Percentiles rank a stretch among this genome's conserved stretches.
These are phyloP conservation scores for Lasioglossum albipes DNA, from an alignment of 1,140 invertebrate genomes.

Conservation along the genomic window DNA sequence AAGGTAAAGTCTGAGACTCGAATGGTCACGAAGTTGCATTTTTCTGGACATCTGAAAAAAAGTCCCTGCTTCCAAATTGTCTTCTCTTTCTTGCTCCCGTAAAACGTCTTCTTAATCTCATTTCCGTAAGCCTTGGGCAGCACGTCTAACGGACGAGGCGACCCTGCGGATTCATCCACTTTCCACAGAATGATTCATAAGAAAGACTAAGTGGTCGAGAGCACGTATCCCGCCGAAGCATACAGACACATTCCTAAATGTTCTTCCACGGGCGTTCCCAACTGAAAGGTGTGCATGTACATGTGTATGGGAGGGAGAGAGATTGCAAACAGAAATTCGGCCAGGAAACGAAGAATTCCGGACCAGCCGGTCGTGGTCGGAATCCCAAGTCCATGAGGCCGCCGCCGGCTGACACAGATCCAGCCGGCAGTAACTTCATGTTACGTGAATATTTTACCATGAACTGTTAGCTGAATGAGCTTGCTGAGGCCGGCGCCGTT, in stretches of 20 bases:
- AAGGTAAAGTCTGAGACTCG: too few relatives aligned
- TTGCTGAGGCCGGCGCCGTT: conserved; percentile 84
- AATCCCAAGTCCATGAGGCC: conserved; percentile 31
- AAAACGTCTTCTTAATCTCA: too few relatives aligned
- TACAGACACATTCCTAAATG: too few relatives aligned
- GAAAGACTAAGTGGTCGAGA: neutral
- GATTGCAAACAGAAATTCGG: conserved; percentile 16
- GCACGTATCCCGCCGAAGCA: too few relatives aligned
- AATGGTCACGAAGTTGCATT: too few relatives aligned
- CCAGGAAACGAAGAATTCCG: conserved; percentile 32
- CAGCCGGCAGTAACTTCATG: conserved; percentile 37
- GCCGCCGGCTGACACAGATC: conserved; percentile 20
- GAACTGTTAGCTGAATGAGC: conserved; percentile 84
- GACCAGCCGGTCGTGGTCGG: conserved; percentile 16
- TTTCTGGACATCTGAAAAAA: too few relatives aligned
- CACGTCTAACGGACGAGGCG: too few relatives aligned
- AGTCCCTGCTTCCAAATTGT: too few relatives aligned
- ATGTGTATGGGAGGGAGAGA: too few relatives aligned
- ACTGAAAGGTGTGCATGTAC: neutral
- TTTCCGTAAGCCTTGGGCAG: too few relatives aligned
- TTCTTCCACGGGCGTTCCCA: too few relatives aligned
- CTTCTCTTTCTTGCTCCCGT: too few relatives aligned
- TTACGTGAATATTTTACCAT: conserved; percentile 81
- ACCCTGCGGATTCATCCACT: neutral
- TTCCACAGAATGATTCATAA: neutral